Evolutionary conservation across 2,888 invertebrate species (phyloP), one percentile per base, ranked within the genome.

Genomic region (Hirtodrosophila alboralis): DNA sequence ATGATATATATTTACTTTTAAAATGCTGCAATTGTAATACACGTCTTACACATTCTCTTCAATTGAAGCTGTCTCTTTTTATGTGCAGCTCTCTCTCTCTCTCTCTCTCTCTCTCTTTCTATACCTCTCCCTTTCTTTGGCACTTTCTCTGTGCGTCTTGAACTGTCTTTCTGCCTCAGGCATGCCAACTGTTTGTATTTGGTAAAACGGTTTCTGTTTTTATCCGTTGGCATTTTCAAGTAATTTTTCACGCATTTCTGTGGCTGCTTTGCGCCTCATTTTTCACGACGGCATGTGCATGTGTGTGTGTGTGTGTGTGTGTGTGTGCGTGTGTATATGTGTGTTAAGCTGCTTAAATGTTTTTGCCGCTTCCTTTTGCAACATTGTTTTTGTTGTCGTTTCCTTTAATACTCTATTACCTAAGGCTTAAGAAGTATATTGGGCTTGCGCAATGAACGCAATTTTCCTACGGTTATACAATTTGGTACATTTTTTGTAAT

Each of bases 171-270:
- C 49, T 33, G 60, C 61, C 43, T 34, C 23, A 34, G 68, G 73
- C 68, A 54, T 38, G 73, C 61, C 68, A 63, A 68, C 58, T 76
- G 57, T 64, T 67, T 78, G 49, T 81, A 59, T 81, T 65, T 74
- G 64, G 62, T 68, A 73, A 73, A 69, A 62, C 60, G 61, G 49
- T 74, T 74, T 58, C 54, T 66, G 59, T 67, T 72, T 83, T 85
- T 79, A 85, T 85, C 76, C 80, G 75, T 48, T 83, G 80, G 86
- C 68, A 75, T 79, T 79, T 85, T 72, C 68, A 83, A 85, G 86
- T 79, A 85, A 79, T 85, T 80, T 80, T 85, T 86, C 84, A 86
- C 84, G 84, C 86, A 80, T 86, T 85, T 86, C 81, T 84, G 80
- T 77, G 86, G 86, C 84, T 84, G 86, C 84, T 80, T 84, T 84